phyloP scores from a whole-genome alignment of 2,113 vertebrate species.

The Eupsittula cactorum region DNA sequence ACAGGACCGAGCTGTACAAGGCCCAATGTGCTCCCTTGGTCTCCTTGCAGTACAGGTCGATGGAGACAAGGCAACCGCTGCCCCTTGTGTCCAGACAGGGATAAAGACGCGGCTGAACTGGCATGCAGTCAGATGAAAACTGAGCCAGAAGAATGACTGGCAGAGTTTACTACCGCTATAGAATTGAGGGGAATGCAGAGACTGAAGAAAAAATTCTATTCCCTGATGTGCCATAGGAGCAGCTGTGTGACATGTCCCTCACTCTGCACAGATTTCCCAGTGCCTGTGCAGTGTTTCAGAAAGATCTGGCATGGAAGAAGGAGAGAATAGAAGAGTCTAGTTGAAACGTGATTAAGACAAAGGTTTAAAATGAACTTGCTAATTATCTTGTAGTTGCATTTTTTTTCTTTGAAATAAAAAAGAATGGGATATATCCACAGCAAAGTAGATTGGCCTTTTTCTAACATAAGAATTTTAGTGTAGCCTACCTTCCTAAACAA shows the following conservation, averaged over 20 bases:
- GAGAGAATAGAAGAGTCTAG: background rate
- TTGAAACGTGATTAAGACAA: background rate
- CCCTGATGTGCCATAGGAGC: background rate
- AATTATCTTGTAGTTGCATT: background rate
- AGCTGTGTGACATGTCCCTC: background rate
- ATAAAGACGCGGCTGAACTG: background rate
- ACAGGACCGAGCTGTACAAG: background rate
- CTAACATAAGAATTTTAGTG: background rate
- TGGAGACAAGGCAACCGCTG: background rate
- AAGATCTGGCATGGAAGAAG: background rate
- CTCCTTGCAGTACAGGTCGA: rapidly evolving
- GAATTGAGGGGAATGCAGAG: background rate
- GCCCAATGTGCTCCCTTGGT: background rate
- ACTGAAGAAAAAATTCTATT: background rate
- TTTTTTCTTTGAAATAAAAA: background rate
- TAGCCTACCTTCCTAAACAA: background rate
- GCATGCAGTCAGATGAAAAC: background rate
- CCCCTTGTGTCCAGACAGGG: background rate
- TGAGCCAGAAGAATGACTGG: background rate
- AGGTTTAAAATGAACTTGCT: background rate
- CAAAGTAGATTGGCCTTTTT: background rate
- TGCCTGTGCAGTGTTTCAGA: background rate
- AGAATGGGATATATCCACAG: background rate
- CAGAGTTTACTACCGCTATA: background rate
- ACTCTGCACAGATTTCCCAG: background rate